Percentiles rank a stretch among this genome's conserved stretches.
These are phyloP conservation scores for Procavia capensis DNA, from an alignment of 2,113 vertebrate species.

Conservation along the genomic window DNA sequence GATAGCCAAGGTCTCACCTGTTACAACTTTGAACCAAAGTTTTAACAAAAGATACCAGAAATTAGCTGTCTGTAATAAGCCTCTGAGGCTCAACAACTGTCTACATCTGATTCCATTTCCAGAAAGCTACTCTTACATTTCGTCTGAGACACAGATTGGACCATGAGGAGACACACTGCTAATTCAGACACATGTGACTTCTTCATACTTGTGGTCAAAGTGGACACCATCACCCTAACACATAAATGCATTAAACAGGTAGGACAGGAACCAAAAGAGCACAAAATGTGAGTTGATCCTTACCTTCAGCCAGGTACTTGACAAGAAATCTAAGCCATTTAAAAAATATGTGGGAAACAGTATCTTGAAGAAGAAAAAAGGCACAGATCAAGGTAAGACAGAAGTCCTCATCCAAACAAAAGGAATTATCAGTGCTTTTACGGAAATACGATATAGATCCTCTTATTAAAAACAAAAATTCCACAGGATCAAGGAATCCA, in stretches of 20 bases:
- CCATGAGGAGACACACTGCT: neutral
- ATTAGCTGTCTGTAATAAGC: neutral
- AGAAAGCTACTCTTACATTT: neutral
- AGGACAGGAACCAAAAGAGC: neutral
- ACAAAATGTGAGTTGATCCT: neutral
- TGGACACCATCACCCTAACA: neutral
- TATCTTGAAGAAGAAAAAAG: neutral
- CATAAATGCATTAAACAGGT: neutral
- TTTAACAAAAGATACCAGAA: conserved; percentile 44
- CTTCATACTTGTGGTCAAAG: neutral
- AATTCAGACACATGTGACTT: neutral
- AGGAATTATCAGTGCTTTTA: neutral
- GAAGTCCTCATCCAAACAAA: neutral
- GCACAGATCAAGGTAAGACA: neutral
- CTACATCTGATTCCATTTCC: neutral
- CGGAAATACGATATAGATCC: neutral
- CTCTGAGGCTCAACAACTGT: neutral
- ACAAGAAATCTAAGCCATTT: neutral
- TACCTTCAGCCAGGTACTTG: neutral
- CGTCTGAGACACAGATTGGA: neutral
- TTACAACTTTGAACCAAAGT: conserved; percentile 40
- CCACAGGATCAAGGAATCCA: neutral
- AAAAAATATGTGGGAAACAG: neutral
- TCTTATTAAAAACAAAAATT: neutral
- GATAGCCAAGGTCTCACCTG: conserved; percentile 24